Percentiles rank a stretch among this genome's conserved stretches.
phyloP scores from a whole-genome alignment of 2,797 vertebrate species.

The Melanotaenia parkinsoni region DNA sequence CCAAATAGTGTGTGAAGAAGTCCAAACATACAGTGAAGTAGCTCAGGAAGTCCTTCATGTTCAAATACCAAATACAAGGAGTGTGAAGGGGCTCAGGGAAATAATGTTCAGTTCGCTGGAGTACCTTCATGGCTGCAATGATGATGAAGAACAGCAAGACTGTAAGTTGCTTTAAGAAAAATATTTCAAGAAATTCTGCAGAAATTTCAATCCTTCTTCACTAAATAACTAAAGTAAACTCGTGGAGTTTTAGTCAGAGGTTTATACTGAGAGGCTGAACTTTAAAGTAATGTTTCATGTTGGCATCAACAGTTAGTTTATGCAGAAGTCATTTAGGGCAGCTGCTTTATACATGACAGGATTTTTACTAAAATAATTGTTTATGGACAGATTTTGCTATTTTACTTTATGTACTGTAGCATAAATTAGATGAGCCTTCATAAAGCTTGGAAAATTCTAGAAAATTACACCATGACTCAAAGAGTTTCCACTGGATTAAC shows the following conservation, averaged over 20 bases:
- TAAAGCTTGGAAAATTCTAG: slow-evolving; percentile 1
- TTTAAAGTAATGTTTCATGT: neutral
- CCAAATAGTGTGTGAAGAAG: slow-evolving; percentile 47
- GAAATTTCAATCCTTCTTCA: slow-evolving; percentile 3
- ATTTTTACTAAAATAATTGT: neutral
- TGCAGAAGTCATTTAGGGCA: neutral
- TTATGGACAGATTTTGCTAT: neutral
- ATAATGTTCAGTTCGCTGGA: slow-evolving; percentile 15
- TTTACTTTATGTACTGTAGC: neutral
- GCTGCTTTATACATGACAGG: neutral
- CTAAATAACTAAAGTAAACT: slow-evolving; percentile 21
- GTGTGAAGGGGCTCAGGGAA: slow-evolving; percentile 30
- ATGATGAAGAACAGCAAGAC: slow-evolving; percentile 23
- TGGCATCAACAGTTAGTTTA: neutral
- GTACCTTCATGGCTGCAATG: slow-evolving; percentile 17
- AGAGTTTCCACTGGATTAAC: neutral
- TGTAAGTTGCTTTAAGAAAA: slow-evolving; percentile 3
- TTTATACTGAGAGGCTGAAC: neutral
- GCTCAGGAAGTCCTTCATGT: slow-evolving; percentile 39
- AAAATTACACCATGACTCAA: neutral
- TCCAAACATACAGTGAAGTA: slow-evolving; percentile 43
- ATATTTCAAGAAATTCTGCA: neutral
- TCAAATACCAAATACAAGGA: slow-evolving; percentile 42
- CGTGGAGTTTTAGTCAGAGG: slow-evolving; percentile 1
- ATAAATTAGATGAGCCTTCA: neutral